Percentiles rank a stretch among this genome's conserved stretches.
Evolutionary conservation across 2,113 vertebrate genomes (phyloP).

Genomic region (Hipposideros armiger): DNA sequence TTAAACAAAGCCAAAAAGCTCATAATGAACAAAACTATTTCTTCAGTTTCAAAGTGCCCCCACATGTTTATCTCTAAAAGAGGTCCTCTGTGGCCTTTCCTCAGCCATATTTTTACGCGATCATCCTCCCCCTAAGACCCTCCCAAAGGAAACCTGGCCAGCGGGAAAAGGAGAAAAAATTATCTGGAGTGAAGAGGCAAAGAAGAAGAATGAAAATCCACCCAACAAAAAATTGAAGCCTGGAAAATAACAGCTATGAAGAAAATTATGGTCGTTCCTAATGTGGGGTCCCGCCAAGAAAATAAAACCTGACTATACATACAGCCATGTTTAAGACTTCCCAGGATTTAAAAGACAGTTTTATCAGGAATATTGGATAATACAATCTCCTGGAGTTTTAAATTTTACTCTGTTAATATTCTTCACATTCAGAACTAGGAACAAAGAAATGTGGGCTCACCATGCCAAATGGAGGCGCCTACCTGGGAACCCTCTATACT

Average conservation of each 20-base stretch:
- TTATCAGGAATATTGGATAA: neutral
- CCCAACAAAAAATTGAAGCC: neutral
- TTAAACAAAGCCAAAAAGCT: neutral
- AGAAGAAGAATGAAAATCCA: neutral
- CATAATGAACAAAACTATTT: neutral
- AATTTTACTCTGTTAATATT: neutral
- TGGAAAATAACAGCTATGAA: neutral
- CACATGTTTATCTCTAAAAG: neutral
- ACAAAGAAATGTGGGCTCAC: neutral
- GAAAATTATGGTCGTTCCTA: neutral
- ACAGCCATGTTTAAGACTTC: neutral
- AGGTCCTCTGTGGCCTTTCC: neutral
- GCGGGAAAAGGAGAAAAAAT: neutral
- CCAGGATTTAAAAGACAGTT: neutral
- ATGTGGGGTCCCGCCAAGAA: neutral
- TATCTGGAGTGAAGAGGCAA: neutral
- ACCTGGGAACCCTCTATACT: neutral
- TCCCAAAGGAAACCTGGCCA: neutral
- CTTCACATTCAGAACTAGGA: neutral
- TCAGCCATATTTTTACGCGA: neutral
- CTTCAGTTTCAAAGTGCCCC: neutral
- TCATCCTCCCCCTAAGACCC: neutral
- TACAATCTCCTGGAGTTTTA: neutral
- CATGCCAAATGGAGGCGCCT: accelerated
- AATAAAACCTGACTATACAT: neutral